Conservation (phyloP, 2,113 vertebrate species). For the Equus przewalskii region DNA sequence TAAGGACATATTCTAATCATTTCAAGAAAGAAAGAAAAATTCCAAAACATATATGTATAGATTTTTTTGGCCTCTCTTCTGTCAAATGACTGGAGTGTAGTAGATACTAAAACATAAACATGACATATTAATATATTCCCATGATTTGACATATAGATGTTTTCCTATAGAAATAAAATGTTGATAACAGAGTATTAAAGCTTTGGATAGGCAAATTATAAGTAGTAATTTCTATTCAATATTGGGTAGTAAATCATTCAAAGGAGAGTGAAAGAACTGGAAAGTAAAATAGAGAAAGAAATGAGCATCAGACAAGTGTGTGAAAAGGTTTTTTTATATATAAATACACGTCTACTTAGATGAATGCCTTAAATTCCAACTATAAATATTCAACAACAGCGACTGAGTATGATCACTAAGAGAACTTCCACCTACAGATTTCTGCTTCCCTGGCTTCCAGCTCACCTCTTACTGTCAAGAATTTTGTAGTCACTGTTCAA, state of each 20-base stretch:
- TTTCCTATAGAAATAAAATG: neutral
- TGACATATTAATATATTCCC: neutral
- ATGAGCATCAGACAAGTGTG: neutral
- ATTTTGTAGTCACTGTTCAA: neutral
- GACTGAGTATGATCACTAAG: neutral
- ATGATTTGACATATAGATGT: neutral
- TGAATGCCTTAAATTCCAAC: neutral
- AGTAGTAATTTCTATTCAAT: neutral
- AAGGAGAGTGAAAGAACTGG: neutral
- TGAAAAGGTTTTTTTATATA: neutral
- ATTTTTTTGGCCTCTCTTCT: neutral
- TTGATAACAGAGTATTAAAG: neutral
- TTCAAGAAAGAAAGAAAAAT: constrained; percentile 30
- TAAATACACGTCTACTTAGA: neutral
- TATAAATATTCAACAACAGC: neutral
- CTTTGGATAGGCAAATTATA: neutral
- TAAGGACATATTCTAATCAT: neutral
- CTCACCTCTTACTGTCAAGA: neutral
- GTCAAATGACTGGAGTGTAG: neutral
- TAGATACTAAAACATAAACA: neutral
- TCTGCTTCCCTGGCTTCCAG: neutral
- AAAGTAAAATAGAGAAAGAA: neutral
- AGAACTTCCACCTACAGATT: neutral
- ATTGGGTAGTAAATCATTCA: neutral
- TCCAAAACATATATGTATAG: neutral